A percentile compares a stretch with the other conserved stretches of the same genome.
phyloP scores from a whole-genome alignment of 2,113 vertebrate species.

The Engystomops pustulosus region DNA sequence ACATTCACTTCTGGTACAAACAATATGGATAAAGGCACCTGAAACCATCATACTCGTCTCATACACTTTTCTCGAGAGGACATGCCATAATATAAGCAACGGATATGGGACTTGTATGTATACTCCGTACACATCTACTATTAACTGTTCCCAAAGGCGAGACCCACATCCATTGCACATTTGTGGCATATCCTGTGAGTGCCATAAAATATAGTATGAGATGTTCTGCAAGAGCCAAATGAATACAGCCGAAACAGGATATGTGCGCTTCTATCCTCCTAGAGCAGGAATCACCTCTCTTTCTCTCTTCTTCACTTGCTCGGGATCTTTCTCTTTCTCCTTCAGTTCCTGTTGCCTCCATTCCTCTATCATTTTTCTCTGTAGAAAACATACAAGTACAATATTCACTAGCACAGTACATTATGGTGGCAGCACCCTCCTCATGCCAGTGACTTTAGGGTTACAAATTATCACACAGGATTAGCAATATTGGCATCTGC shows the following conservation, averaged over 20 bases:
- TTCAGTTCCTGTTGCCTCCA: conserved; percentile 89
- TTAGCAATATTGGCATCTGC: background rate
- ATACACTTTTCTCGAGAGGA: too few relatives aligned
- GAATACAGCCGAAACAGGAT: conserved; percentile 76
- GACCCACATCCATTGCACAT: too few relatives aligned
- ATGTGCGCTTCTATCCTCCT: conserved; percentile 83
- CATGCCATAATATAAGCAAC: too few relatives aligned
- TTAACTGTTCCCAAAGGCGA: too few relatives aligned
- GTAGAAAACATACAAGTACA: conserved; percentile 56
- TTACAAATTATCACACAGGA: background rate
- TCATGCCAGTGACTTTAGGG: background rate
- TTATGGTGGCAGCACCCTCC: background rate
- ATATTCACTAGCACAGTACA: background rate
- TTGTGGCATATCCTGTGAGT: too few relatives aligned
- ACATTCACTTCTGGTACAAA: too few relatives aligned
- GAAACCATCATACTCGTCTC: too few relatives aligned
- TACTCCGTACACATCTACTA: too few relatives aligned
- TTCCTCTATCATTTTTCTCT: conserved; percentile 93
- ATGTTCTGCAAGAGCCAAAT: too few relatives aligned
- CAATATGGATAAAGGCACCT: too few relatives aligned
- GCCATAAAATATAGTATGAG: too few relatives aligned
- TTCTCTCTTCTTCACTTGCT: conserved; percentile 88
- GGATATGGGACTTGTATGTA: too few relatives aligned
- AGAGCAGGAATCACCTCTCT: conserved; percentile 93
- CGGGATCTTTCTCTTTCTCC: conserved; percentile 81